Base-by-base conservation (phyloP, 2,113 vertebrate genomes). In the Bubo blakistoni region DNA sequence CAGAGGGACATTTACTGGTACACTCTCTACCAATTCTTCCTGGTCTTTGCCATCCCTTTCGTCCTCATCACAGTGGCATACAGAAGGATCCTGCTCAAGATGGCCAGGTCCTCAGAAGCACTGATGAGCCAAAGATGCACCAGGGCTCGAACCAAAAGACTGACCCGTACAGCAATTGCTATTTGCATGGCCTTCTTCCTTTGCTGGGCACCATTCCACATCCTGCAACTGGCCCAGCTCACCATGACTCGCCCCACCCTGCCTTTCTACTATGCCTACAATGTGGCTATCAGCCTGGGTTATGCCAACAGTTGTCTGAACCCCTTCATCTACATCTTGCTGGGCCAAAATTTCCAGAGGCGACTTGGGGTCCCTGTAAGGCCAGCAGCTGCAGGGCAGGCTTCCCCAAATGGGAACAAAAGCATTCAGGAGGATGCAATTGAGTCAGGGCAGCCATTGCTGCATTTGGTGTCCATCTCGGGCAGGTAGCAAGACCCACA, bases 1-100 rank as follows among this genome's bases (percentile, higher is more conserved):
- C 81, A 92, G n/a, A 95, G 87, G 20, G 84, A 97, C 58, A 94
- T 96, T 18, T 97, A 97, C 73, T 97, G 92, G 96, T 98, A 98
- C 81, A 97, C 97, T 7, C 97, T 98, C 29, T 98, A 98, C 86
- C 98, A 98, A n/a, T 98, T 98, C 80, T 94, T 98, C 84, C 74
- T 98, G 46, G 97, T 93, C 26, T 98, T 98, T 14, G 97, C 97
- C 38, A 88, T 97, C 71, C 96, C 97, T 10, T 96, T 98, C 54
- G 69, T 70, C 22, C 79, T 98, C 70, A 98, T 94, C 85, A 96
- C 94, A 3, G 92, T 73, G 25, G 96, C 96, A 21, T 98, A 97
- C 67, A 76, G 92, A 34, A 96, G 93, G 76, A 97, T 97, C 55
- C 87, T 98, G 72, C 74, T 96, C 21, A 96, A 94, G 72, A 97